phyloP scores from a whole-genome alignment of 2,888 invertebrate genomes.

The Schizaphis graminum region DNA sequence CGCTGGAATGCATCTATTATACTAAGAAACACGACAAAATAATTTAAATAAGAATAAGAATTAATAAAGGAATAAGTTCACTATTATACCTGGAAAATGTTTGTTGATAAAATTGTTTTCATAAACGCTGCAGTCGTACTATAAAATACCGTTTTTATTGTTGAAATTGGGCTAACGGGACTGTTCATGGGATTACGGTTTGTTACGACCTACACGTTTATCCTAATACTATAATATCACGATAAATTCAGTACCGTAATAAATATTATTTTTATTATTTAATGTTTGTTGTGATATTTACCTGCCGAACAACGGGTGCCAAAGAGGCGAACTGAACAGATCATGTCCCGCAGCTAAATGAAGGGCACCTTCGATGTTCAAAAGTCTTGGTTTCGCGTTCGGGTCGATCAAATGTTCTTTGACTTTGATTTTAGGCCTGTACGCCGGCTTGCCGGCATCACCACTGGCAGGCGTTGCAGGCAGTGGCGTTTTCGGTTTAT shows the following conservation, averaged over 20 bases:
- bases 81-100: not conserved
- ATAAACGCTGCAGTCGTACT: conserved; percentile 38
- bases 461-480: not conserved
- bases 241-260: not conserved
- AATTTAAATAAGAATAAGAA: not conserved
- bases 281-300: conserved; percentile 73
- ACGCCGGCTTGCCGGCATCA: not conserved
- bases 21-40: not conserved
- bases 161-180: not conserved
- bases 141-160: conserved; percentile 26
- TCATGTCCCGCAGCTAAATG: conserved; percentile 77
- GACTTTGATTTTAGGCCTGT: conserved; percentile 71
- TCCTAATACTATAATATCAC: not conserved
- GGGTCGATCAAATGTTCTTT: conserved; percentile 73
- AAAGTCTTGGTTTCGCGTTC: conserved; percentile 70
- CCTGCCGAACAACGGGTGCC: conserved; percentile 91
- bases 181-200: conserved; percentile 20
- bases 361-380: conserved; percentile 72
- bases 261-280: not conserved
- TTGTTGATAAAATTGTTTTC: conserved; percentile 23
- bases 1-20: conserved; percentile 30
- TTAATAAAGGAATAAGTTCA: not conserved
- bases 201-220: conserved; percentile 37
- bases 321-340: conserved; percentile 76
- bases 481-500: not conserved